Base-by-base conservation (phyloP, 2,888 invertebrate species). In the Pediacus dermestoides region DNA sequence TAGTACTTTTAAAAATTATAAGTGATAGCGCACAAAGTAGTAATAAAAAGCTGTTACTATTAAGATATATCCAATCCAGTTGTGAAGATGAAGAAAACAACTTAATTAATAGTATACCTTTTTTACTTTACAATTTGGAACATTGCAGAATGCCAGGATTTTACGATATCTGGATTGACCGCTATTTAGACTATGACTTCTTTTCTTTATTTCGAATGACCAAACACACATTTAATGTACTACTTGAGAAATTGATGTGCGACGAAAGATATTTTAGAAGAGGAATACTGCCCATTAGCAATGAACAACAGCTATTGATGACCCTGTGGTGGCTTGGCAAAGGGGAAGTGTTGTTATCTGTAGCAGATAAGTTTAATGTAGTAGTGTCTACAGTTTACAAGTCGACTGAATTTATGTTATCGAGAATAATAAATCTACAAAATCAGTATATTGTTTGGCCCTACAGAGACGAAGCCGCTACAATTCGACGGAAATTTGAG, bases 241-340 rank as follows among this genome's bases (percentile, higher is more conserved):
- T 37, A 14, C 23, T 33, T 15, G 15, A 6, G 11, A 8, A 9
- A 4, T 26, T 38, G 6, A 16, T 21, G 15, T 34, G 21, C 15
- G 12, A 7, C 21, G 33, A 39, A 13, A 16, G 21, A 14, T 18
- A 10, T 16, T 40, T n/a, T 16, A n/a, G n/a, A 12, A 36, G 36
- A n/a, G 32, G 35, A 22, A 8, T 4, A 7, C 3, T 25, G 10
- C 40, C 31, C 12, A 21, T 40, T 7, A 16, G 30, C 21, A 22
- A 8, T 6, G 32, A 40, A 16, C 14, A 37, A 31, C n/a, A n/a
- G n/a, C n/a, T 31, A 15, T 30, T 39, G n/a, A 43, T 43, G 30
- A 30, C 31, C 7, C 13, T 43, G 14, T 43, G 39, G 43, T 43
- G 38, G 38, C 28, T 43, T 2, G 43, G 43, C 14, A 43, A 43